Conservation (phyloP, 2,888 invertebrate genomes). For the Antheraea yamamai region DNA sequence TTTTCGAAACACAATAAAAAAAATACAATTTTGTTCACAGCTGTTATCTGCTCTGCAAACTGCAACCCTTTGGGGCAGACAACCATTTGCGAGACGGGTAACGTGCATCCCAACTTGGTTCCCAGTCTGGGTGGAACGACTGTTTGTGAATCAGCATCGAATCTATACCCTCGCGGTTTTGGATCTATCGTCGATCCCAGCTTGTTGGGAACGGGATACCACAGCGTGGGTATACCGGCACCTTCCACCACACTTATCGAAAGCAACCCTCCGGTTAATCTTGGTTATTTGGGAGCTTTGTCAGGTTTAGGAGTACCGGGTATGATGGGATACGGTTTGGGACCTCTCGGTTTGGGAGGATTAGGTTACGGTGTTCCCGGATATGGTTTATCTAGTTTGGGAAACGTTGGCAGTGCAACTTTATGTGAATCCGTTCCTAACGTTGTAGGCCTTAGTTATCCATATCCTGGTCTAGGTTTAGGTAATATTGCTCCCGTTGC, state of each 20-base stretch:
- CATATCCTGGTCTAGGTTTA: conserved; percentile 11
- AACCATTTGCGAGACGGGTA: conserved; percentile 26
- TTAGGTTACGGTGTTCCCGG: not conserved
- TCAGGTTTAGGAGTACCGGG: conserved; percentile 7
- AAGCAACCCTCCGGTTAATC: conserved; percentile 27
- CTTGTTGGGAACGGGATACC: conserved; percentile 21
- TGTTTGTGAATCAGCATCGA: conserved; percentile 28
- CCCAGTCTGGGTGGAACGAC: conserved; percentile 15
- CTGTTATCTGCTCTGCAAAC: conserved; percentile 47
- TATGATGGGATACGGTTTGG: not conserved
- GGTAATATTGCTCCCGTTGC: conserved; percentile 19
- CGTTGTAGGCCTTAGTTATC: conserved; percentile 15
- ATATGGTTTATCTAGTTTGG: not conserved
- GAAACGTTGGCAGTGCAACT: conserved; percentile 19
- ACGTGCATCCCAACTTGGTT: conserved; percentile 10
- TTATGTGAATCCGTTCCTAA: conserved; percentile 28
- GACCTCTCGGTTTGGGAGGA: not conserved
- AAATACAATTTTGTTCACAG: conserved; percentile 35
- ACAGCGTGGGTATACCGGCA: conserved; percentile 12
- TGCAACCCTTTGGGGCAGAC: conserved; percentile 48
- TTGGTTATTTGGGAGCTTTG: conserved; percentile 10
- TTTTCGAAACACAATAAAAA: no score
- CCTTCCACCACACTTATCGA: conserved; percentile 32
- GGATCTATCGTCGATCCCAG: conserved; percentile 22
- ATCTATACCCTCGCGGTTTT: conserved; percentile 22